Evolutionary conservation across 1,140 invertebrate species (phyloP).

Genomic region (Hypothenemus hampei): DNA sequence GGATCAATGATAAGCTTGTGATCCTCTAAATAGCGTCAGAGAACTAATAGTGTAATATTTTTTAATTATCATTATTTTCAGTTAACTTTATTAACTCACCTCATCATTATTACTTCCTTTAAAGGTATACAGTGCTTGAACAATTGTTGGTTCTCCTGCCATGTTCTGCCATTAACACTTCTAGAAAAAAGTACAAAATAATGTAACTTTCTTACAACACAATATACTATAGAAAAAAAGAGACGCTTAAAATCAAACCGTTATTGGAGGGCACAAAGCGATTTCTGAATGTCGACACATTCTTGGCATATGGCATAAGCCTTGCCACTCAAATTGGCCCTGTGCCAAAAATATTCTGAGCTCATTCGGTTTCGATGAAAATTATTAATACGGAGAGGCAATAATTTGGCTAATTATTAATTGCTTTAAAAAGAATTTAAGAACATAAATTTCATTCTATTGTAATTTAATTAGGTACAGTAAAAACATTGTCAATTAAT

Average conservation of each 20-base stretch:
- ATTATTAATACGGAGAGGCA: constrained; percentile 18
- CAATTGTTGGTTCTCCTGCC: constrained; percentile 63
- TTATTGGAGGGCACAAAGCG: constrained; percentile 37
- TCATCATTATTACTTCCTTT: constrained; percentile 97
- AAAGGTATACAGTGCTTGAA: constrained; percentile 88
- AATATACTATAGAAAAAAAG: too few relatives aligned
- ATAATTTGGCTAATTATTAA: constrained; percentile 8
- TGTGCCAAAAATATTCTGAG: constrained; percentile 36
- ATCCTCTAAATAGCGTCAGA: too few relatives aligned
- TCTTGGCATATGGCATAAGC: constrained; percentile 41
- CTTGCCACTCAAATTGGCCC: constrained; percentile 32
- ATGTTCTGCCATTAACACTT: constrained; percentile 35
- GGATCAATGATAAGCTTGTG: too few relatives aligned
- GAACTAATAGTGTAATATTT: too few relatives aligned
- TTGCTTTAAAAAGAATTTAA: too few relatives aligned
- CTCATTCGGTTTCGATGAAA: constrained; percentile 15
- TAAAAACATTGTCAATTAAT: too few relatives aligned
- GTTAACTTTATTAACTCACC: constrained; percentile 50
- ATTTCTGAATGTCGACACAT: constrained; percentile 44
- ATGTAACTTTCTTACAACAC: too few relatives aligned
- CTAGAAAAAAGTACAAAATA: constrained; percentile 13
- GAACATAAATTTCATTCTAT: too few relatives aligned
- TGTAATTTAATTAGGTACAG: too few relatives aligned
- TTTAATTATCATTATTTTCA: too few relatives aligned
- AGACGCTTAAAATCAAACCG: constrained; percentile 31